Evolutionary conservation across 2,797 vertebrate species (phyloP).

Genomic region (Ataeniobius toweri): DNA sequence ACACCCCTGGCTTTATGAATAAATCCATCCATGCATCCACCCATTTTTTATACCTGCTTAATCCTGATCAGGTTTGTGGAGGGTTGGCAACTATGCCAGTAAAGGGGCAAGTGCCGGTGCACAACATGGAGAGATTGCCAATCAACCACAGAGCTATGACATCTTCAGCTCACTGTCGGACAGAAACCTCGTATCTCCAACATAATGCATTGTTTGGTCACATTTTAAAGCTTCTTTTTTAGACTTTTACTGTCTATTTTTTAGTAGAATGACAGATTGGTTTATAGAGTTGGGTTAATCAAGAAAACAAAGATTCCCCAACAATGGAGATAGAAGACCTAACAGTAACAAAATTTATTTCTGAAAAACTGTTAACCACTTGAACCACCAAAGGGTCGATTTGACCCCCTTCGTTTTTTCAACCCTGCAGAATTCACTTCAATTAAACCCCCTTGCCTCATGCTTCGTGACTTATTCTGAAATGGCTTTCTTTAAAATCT

Average conservation of each 20-base stretch:
- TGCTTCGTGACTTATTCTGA: no score
- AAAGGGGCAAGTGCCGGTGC: not conserved
- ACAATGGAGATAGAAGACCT: not conserved
- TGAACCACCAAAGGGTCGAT: not conserved
- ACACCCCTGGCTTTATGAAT: conserved; percentile 12
- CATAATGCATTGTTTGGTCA: not conserved
- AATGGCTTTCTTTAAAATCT: no score
- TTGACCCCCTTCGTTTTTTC: not conserved
- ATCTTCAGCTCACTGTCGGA: not conserved
- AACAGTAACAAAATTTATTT: not conserved
- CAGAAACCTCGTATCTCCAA: not conserved
- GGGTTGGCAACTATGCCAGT: not conserved
- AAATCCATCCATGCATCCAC: conserved; percentile 4
- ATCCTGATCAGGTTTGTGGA: not conserved
- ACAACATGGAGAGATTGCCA: not conserved
- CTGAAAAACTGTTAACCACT: not conserved
- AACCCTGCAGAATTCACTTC: no score
- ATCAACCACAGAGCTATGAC: not conserved
- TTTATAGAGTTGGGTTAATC: not conserved
- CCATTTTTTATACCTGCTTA: not conserved
- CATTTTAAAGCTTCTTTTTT: not conserved
- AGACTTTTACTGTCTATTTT: not conserved
- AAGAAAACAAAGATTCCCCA: not conserved
- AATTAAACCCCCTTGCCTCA: no score
- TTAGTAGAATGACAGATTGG: not conserved